Conservation (phyloP, 2,888 invertebrate genomes). For the Eristalis arbustorum region DNA sequence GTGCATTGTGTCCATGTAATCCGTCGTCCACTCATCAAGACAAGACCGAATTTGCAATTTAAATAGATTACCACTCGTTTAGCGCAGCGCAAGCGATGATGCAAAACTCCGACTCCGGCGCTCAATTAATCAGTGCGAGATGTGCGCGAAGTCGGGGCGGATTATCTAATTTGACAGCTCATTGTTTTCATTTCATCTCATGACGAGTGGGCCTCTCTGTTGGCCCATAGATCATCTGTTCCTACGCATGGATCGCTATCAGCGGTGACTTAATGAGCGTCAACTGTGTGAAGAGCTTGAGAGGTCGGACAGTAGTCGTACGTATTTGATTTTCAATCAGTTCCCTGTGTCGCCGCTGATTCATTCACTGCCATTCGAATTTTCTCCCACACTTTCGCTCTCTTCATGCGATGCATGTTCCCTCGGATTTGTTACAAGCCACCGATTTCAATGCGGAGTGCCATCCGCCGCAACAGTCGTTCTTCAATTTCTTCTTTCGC, state of each 20-base stretch:
- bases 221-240: neutral
- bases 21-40: neutral
- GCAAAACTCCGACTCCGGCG: neutral
- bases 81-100: neutral
- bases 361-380: neutral
- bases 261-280: no score
- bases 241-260: neutral
- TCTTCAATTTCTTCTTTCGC: neutral
- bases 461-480: neutral
- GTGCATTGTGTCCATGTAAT: neutral
- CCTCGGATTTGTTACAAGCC: neutral
- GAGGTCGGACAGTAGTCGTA: no score
- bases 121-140: neutral
- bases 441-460: neutral
- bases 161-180: neutral
- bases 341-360: neutral
- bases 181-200: neutral
- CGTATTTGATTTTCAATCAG: no score
- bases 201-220: neutral
- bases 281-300: no score
- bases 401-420: neutral
- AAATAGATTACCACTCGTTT: neutral
- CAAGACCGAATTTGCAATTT: neutral
- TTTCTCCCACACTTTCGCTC: neutral
- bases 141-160: neutral